Evolutionary conservation across 2,888 invertebrate genomes (phyloP), one percentile per base, ranked within the genome.

Genomic region (Gymnosoma rotundatum): DNA sequence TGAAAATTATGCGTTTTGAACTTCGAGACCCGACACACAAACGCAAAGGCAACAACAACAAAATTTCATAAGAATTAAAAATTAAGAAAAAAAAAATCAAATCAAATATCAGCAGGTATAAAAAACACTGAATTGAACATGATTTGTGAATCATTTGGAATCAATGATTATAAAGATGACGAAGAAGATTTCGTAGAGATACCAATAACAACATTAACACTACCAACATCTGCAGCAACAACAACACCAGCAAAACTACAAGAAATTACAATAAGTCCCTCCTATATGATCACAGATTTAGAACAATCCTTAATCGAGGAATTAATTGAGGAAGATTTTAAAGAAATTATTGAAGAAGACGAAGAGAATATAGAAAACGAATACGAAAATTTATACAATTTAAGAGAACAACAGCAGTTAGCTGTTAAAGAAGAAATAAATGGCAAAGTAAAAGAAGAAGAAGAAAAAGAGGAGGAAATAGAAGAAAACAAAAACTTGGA

Each of bases 271-370:
- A 50, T 81, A 64, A 73, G 69, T 54, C 58, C 74, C 4, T 79
- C 74, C 4, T 79, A 83, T 58, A 80, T 61, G 56, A 76, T 76
- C 20, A 32, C 42, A 25, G 74, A 78, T 74, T 81, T 81, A 20
- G 81, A 81, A 48, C 80, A 84, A 58, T 63, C 70, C 10, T 38
- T 78, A 5, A 75, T 83, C 21, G 81, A 81, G 42, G 84, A 84
- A 38, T 81, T 84, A 58, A 84, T 84, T 25, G 81, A 84, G 21
- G 84, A 81, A 36, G 74, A 81, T 66, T 75, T 78, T 38, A 83
- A 79, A 42, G 80, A 83, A 38, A 72, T 81, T 63, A 81, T 84
- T 16, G 83, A 84, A 48, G 81, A 81, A 45, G 73, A 69, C 32
- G 84, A 81, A 69, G 79, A 79, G 25, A 16, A 75, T 18, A 64